These are phyloP conservation scores for Phrynosoma blainvillii DNA, from an alignment of 2,113 vertebrate genomes.

Conservation along the genomic window DNA sequence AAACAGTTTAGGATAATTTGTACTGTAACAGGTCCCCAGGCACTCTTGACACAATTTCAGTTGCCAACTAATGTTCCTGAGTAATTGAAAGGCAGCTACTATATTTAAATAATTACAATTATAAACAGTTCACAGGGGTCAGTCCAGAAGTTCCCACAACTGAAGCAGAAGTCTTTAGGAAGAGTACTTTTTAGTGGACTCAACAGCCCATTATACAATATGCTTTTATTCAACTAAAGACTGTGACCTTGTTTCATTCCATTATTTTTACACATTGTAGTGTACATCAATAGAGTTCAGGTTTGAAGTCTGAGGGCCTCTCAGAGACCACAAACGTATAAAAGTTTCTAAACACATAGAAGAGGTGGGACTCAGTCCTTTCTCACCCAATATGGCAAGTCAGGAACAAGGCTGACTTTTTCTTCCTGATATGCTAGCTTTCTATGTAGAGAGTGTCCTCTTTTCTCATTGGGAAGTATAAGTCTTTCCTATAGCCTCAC, in stretches of 20 bases:
- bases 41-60: constrained; percentile 70
- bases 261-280: constrained; percentile 52
- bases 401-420: background rate
- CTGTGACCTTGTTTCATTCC: constrained; percentile 61
- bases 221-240: constrained; percentile 8
- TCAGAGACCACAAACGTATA: background rate
- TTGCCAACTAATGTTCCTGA: constrained; percentile 69
- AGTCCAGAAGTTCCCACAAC: constrained; percentile 68
- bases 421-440: background rate
- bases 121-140: constrained; percentile 64
- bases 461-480: background rate
- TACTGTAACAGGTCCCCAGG: constrained; percentile 72
- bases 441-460: background rate
- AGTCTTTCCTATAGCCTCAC: background rate
- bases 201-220: constrained; percentile 20
- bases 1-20: constrained; percentile 73
- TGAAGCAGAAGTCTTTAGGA: constrained; percentile 55
- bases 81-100: constrained; percentile 70
- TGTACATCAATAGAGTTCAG: background rate
- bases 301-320: background rate
- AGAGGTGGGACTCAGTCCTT: background rate
- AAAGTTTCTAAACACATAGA: background rate
- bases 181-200: constrained; percentile 64
- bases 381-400: background rate
- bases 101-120: constrained; percentile 65